Evolutionary conservation across 1,140 invertebrate genomes (phyloP), one percentile per base, ranked within the genome.

Genomic region (Dendrolimus kikuchii): DNA sequence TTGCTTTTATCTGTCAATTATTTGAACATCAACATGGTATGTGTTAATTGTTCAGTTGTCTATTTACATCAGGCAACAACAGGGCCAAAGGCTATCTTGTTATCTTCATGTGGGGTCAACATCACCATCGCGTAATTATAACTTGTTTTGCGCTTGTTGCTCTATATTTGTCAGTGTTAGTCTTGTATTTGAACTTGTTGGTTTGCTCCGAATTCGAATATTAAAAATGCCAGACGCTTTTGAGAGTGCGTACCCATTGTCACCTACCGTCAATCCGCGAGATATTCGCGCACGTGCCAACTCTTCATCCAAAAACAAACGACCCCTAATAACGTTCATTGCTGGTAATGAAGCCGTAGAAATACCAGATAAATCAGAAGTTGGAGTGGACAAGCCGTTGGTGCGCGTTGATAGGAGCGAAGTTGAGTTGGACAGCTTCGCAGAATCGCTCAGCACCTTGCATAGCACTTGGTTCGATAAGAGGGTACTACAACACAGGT

Each of bases 401-500:
- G 67, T 61, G 38, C 79, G 81, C 54, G 87, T 87, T 58, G 87
- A 89, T 51, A 77, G 70, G 44, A 89, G 85, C 46, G 90, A 91
- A 46, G 65, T 85, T 38, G 90, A 91, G 53, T 60, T 91, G 60
- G 90, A 91, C 58, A 87, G 87, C 57, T 91, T 89, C 65, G 89
- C 88, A n/a, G 89, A 90, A 58, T 89, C 88, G n/a, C 74, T 86
- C 40, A 67, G 68, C 40, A 76, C 65, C 23, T 74, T 79, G 69
- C 77, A 86, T 52, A 74, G 85, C 64, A 73, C 74, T 9, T 90
- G 88, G 88, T 74, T 89, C 38, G 90, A 91, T 75, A 89, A 88
- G 56, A 88, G 91, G 56, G 88, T 88, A 52, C 71, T 91, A 7
- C 81, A 87, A 48, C 90, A 91, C 87, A 92, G 91, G 91, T 92